Evolutionary conservation across 2,113 vertebrate species (phyloP), one percentile per base, ranked within the genome.

Genomic region (Erpornis zantholeuca): DNA sequence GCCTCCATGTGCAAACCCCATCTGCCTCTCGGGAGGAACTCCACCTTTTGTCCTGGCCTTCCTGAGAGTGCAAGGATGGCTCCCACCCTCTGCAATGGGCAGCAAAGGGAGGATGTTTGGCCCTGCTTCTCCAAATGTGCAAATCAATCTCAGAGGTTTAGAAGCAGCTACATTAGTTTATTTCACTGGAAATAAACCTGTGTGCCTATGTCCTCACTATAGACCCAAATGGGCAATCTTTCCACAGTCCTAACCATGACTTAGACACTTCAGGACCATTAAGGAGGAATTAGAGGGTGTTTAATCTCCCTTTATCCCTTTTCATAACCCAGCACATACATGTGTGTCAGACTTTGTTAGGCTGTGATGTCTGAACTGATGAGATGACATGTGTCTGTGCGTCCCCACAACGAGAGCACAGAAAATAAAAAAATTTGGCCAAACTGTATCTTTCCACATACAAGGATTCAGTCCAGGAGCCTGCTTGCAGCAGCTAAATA

Each of bases 401-500:
- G 2, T 82, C 36, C 40, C 53, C 53, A 82, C n/a, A 69, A 45
- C 1, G 8, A 64, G 27, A 31, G 65, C 49, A 40, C 21, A 82
- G 63, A 94, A 92, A 93, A 88, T 19, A 69, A 36, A 59, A 57
- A 59, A 36, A 36, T 81, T 81, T 89, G 66, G 60, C 42, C 3
- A 4, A 92, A 72, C 42, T 61, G 23, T 76, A 50, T 80, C 77
- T 88, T 49, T 78, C 90, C 86, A 68, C 77, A 72, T 16, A 65
- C 0, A 3, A 85, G 73, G 86, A 90, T 79, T 85, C 80, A 72
- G 73, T 80, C 88, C 84, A 82, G 68, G 54, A 93, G 73, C 57
- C 64, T 57, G 71, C 72, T 68, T 3, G 23, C 90, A 71, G 78
- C 49, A 96, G 90, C 94, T 93, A 96, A 94, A 94, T 94, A 82